These are phyloP conservation scores for Oostethus manadensis DNA, from an alignment of 2,113 vertebrate genomes.

Conservation along the genomic window DNA sequence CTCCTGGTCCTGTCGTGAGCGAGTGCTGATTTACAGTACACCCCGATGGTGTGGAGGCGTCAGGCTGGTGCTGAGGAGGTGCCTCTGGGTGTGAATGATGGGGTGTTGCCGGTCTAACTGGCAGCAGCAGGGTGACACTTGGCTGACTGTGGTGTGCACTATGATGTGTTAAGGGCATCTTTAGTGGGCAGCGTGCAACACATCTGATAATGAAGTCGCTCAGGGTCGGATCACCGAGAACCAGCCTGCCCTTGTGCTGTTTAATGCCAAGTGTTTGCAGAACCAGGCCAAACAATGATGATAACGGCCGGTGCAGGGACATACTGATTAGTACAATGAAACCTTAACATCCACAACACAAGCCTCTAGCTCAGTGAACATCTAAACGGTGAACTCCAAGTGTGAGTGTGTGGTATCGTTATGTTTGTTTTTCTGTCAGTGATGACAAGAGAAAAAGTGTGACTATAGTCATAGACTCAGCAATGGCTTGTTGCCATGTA, in stretches of 20 bases:
- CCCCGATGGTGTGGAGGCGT: slow-evolving; percentile 28
- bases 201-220: slow-evolving; percentile 51
- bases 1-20: background rate
- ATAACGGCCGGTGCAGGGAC: slow-evolving; percentile 20
- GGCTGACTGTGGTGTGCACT: slow-evolving; percentile 21
- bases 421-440: no score
- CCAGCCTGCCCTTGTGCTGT: slow-evolving; percentile 12
- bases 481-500: no score
- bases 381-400: no score
- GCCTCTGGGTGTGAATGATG: slow-evolving; percentile 43
- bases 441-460: no score
- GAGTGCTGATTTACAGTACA: slow-evolving; percentile 13
- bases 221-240: slow-evolving; percentile 19
- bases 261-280: slow-evolving; percentile 15
- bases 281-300: slow-evolving; percentile 11
- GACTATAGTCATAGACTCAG: no score
- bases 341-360: no score
- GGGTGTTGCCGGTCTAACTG: slow-evolving; percentile 19
- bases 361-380: no score
- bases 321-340: no score
- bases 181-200: slow-evolving; percentile 43
- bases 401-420: no score
- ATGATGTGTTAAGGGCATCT: slow-evolving; percentile 43
- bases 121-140: slow-evolving; percentile 12
- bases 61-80: slow-evolving; percentile 31